phyloP scores from a whole-genome alignment of 1,140 invertebrate genomes.

The Cyclargus thomasi region DNA sequence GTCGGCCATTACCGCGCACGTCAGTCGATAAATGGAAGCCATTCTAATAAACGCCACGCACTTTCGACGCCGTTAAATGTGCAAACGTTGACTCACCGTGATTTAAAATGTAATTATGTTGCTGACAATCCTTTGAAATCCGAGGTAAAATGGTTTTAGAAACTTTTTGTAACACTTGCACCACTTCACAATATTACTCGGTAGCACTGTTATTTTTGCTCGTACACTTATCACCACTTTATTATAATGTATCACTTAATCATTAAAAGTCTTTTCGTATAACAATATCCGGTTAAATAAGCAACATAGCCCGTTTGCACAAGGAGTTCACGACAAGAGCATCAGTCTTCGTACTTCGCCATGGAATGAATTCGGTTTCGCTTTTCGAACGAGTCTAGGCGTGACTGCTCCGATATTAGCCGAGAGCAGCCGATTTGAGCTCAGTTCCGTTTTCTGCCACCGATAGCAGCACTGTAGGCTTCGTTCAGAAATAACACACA shows the following conservation, averaged over 20 bases:
- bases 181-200: slow-evolving; percentile 64
- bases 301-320: slow-evolving; percentile 61
- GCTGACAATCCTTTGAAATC: slow-evolving; percentile 66
- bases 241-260: slow-evolving; percentile 59
- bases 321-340: slow-evolving; percentile 66
- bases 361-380: slow-evolving; percentile 71
- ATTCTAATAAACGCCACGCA: slow-evolving; percentile 66
- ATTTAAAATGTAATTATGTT: slow-evolving; percentile 43
- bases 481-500: slow-evolving; percentile 41
- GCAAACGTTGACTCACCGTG: slow-evolving; percentile 45
- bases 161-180: slow-evolving; percentile 57
- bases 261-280: slow-evolving; percentile 48
- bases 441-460: slow-evolving; percentile 32
- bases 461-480: slow-evolving; percentile 44
- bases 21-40: slow-evolving; percentile 72
- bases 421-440: slow-evolving; percentile 49
- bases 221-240: slow-evolving; percentile 61
- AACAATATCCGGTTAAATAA: slow-evolving; percentile 55
- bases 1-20: slow-evolving; percentile 73
- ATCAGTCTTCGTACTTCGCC: slow-evolving; percentile 69
- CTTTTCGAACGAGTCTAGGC: slow-evolving; percentile 73
- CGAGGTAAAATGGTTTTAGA: slow-evolving; percentile 38
- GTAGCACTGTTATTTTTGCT: slow-evolving; percentile 55
- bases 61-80: slow-evolving; percentile 31
- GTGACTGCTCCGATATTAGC: slow-evolving; percentile 64